phyloP scores from a whole-genome alignment of 1,140 invertebrate species.

The Phocides pigmalion region DNA sequence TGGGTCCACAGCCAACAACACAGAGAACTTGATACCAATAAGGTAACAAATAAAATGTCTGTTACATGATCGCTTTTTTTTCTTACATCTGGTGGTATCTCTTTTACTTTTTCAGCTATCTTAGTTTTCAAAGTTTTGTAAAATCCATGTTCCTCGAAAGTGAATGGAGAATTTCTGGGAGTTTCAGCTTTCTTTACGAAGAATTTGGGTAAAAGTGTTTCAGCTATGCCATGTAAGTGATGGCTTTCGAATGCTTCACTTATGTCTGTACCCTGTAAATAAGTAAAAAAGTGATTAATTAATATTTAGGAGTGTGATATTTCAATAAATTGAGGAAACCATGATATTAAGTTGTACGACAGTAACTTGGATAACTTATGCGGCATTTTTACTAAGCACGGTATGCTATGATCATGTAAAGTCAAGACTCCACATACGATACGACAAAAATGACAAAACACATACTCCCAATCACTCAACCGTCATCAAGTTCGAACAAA shows the following conservation, averaged over 20 bases:
- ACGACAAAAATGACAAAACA: too few species aligned
- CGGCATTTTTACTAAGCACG: too few species aligned
- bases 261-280: conserved; percentile 88
- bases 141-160: conserved; percentile 88
- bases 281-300: not conserved
- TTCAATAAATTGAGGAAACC: too few species aligned
- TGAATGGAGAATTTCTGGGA: conserved; percentile 86
- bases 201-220: conserved; percentile 86
- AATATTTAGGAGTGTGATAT: too few species aligned
- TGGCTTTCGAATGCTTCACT: conserved; percentile 90
- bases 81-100: conserved; percentile 57
- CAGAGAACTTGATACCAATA: conserved; percentile 82
- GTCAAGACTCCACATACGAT: too few species aligned
- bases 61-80: conserved; percentile 81
- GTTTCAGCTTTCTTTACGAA: conserved; percentile 83
- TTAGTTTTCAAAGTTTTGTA: conserved; percentile 87
- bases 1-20: conserved; percentile 79
- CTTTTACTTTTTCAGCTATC: conserved; percentile 81
- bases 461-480: too few species aligned
- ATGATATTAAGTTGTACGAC: too few species aligned
- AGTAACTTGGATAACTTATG: too few species aligned
- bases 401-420: too few species aligned
- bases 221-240: conserved; percentile 85
- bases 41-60: conserved; percentile 82
- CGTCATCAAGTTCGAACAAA: too few species aligned